Evolutionary conservation across 2,888 invertebrate species (phyloP).

Genomic region (Deroplatys truncata): DNA sequence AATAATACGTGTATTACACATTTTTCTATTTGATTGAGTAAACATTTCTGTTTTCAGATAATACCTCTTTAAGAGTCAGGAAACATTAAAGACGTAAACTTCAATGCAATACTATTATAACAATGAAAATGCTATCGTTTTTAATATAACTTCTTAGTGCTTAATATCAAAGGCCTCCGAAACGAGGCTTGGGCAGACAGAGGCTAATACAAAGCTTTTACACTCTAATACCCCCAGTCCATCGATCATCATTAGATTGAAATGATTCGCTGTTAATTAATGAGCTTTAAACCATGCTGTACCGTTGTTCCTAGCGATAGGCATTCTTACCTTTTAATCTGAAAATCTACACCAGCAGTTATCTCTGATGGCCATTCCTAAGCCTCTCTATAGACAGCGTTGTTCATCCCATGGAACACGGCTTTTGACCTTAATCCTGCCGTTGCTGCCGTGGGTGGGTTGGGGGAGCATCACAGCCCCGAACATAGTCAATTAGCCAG

Average conservation of each 20-base stretch:
- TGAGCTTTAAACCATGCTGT: neutral
- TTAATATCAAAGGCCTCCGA: too few relatives aligned
- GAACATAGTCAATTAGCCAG: neutral
- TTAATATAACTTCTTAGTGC: too few relatives aligned
- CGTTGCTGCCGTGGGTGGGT: neutral
- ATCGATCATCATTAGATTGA: neutral
- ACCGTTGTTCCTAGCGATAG: neutral
- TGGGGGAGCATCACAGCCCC: neutral
- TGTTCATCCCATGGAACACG: neutral
- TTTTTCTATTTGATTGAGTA: too few relatives aligned
- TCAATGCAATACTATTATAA: too few relatives aligned
- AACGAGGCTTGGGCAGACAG: too few relatives aligned
- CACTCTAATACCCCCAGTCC: neutral
- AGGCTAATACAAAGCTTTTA: neutral
- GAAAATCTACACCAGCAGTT: neutral
- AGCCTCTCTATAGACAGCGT: neutral
- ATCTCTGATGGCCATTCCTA: neutral
- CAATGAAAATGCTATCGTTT: too few relatives aligned
- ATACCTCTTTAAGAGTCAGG: too few relatives aligned
- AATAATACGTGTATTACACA: too few relatives aligned
- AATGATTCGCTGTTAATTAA: neutral
- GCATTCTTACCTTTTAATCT: neutral
- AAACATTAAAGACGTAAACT: too few relatives aligned
- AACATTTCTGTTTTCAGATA: too few relatives aligned
- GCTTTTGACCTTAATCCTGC: neutral